phyloP scores from a whole-genome alignment of 1,140 invertebrate species.

The Nasonia vitripennis region DNA sequence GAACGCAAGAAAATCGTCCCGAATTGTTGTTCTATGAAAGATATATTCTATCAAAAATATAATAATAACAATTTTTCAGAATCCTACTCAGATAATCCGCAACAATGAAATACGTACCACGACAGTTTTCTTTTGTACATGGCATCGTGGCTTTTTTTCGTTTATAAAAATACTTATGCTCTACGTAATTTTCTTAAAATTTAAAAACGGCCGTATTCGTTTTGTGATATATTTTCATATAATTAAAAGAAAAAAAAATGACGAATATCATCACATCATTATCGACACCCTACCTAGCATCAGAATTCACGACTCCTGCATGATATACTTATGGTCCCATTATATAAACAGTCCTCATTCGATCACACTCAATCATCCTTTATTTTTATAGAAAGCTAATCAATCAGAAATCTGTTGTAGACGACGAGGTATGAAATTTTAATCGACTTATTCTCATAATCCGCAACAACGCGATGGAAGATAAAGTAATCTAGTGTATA shows the following conservation, averaged over 20 bases:
- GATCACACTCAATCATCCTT: not conserved
- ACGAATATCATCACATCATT: not conserved
- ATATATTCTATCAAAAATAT: constrained; percentile 39
- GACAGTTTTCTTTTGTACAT: not conserved
- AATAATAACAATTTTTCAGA: constrained; percentile 19
- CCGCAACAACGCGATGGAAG: not conserved
- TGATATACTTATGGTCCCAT: constrained; percentile 8
- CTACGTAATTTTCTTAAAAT: constrained; percentile 14
- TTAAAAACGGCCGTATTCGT: not conserved
- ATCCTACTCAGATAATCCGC: constrained; percentile 10
- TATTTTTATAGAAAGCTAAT: constrained; percentile 27
- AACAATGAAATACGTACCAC: not conserved
- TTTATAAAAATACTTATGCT: not conserved
- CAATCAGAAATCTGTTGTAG: not conserved
- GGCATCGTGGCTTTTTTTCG: not conserved
- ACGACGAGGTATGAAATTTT: constrained; percentile 11
- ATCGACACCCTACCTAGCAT: not conserved
- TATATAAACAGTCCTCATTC: constrained; percentile 14
- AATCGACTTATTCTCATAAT: not conserved
- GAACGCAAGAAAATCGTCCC: not conserved
- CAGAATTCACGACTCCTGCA: not conserved
- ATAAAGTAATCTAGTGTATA: not conserved
- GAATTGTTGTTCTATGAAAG: constrained; percentile 20
- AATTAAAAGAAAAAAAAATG: not conserved
- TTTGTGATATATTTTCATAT: not conserved